Percentiles rank a stretch among this genome's conserved stretches.
These are phyloP conservation scores for Helobdella robusta DNA, from an alignment of 2,888 invertebrate genomes.

Conservation along the genomic window DNA sequence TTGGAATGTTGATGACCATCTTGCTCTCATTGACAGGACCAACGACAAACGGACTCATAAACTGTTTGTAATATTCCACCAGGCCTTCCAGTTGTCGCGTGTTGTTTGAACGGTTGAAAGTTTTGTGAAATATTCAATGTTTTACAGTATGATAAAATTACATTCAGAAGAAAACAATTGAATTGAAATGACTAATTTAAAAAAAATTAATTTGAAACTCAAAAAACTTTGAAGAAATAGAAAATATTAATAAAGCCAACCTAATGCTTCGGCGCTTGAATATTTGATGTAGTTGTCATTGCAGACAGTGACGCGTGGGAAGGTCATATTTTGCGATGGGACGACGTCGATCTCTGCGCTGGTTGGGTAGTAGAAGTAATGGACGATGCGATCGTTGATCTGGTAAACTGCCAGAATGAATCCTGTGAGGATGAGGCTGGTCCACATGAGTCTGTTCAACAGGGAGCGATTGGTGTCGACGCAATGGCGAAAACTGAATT, in stretches of 20 bases:
- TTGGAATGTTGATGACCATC: too few relatives aligned
- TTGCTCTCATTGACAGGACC: too few relatives aligned
- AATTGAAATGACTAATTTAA: not conserved
- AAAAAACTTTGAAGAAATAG: not conserved
- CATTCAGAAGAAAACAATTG: not conserved
- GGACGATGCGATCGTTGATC: constrained; percentile 23
- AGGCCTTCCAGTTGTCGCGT: not conserved
- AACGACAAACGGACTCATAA: constrained; percentile 1
- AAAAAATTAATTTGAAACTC: not conserved
- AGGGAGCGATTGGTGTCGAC: not conserved
- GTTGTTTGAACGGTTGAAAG: not conserved
- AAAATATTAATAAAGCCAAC: not conserved
- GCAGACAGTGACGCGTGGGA: constrained; percentile 25
- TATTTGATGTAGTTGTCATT: constrained; percentile 15
- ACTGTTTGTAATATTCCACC: constrained; percentile 11
- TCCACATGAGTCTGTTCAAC: constrained; percentile 53
- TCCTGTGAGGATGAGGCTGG: constrained; percentile 2
- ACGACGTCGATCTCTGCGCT: constrained; percentile 9
- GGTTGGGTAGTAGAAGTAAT: constrained; percentile 22
- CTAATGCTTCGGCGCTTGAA: not conserved
- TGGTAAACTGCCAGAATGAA: constrained; percentile 14
- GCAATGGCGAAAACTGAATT: constrained; percentile 11
- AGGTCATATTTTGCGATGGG: not conserved
- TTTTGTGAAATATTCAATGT: too few relatives aligned
- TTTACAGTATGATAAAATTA: too few relatives aligned